These are phyloP conservation scores for Onthophagus sagittarius DNA, from an alignment of 2,888 invertebrate genomes.

Conservation along the genomic window DNA sequence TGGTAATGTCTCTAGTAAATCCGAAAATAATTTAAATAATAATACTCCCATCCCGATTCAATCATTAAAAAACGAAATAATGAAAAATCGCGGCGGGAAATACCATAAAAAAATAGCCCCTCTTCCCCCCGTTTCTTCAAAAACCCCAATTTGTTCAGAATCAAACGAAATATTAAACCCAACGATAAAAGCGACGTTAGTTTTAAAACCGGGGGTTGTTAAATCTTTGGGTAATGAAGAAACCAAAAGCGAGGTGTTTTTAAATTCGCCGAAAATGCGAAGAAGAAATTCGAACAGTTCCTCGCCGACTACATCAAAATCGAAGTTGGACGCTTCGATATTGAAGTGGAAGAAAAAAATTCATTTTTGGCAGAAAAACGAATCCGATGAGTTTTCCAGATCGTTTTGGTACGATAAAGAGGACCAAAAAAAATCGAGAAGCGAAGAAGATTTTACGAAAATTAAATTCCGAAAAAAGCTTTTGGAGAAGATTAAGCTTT, in stretches of 20 bases:
- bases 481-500: slow-evolving; percentile 15
- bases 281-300: slow-evolving; percentile 33
- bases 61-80: background rate
- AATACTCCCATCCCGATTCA: slow-evolving; percentile 13
- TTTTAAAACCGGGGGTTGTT: slow-evolving; percentile 50
- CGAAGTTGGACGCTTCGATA: slow-evolving; percentile 29
- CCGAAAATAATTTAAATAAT: slow-evolving; percentile 15
- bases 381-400: slow-evolving; percentile 30
- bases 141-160: slow-evolving; percentile 1
- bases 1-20: slow-evolving; percentile 19
- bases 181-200: slow-evolving; percentile 50
- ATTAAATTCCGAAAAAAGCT: slow-evolving; percentile 16
- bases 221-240: slow-evolving; percentile 35
- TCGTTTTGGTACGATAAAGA: slow-evolving; percentile 37
- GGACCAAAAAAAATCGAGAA: slow-evolving; percentile 35
- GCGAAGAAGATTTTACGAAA: slow-evolving; percentile 32
- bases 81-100: slow-evolving; percentile 46
- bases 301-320: slow-evolving; percentile 26
- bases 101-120: slow-evolving; percentile 55
- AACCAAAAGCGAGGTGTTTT: slow-evolving; percentile 30
- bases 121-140: slow-evolving; percentile 31
- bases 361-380: slow-evolving; percentile 55
- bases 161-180: slow-evolving; percentile 9
- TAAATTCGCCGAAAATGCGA: slow-evolving; percentile 41
- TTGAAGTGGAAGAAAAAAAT: slow-evolving; percentile 56